Evolutionary conservation across 2,888 invertebrate genomes (phyloP), one percentile per base, ranked within the genome.

Genomic region (Cylloceria caligata): DNA sequence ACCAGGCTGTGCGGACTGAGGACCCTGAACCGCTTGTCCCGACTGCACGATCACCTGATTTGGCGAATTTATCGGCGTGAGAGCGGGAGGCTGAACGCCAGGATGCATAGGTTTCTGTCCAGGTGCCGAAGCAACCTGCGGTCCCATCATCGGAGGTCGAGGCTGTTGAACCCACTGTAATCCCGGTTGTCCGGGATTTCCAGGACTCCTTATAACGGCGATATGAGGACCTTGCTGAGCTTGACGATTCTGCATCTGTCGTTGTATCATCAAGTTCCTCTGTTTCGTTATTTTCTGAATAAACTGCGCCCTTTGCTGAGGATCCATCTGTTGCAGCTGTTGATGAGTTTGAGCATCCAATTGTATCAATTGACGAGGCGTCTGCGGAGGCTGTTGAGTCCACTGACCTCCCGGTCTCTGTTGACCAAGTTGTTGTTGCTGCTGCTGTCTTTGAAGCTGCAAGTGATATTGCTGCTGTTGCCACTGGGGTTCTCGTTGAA

Each of bases 311-410:
- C 96, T 94, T 88, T 97, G 97, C 83, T 96, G 95, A 0, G 97
- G 96, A 88, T 97, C 96, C 95, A 96, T 94, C 88, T 97, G 97
- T 89, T 97, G 97, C 60, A 97, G 93, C 87, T 97, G 96, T 11
- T 97, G 96, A 90, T 97, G 97, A 0, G 97, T 97, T 87, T 97
- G 96, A 0, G 96, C 96, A 87, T 97, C 97, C 86, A 97, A 92
- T 86, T 97, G 97, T 80, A 97, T 97, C 77, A 96, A 94, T 89
- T 97, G 97, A 1, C 94, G 93, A 24, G 94, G 93, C 52, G 93
- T 94, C 87, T 94, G 95, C 2, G 95, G 92, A 9, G 94, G 93
- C 84, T 95, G 95, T 85, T 95, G 95, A 83, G 89, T 73, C 93
- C 93, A 92, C 42, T 92, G 93, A 1, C 90, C 90, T 4, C 89